Evolutionary conservation across 1,140 invertebrate genomes (phyloP).

Genomic region (Drosophila rufa): DNA sequence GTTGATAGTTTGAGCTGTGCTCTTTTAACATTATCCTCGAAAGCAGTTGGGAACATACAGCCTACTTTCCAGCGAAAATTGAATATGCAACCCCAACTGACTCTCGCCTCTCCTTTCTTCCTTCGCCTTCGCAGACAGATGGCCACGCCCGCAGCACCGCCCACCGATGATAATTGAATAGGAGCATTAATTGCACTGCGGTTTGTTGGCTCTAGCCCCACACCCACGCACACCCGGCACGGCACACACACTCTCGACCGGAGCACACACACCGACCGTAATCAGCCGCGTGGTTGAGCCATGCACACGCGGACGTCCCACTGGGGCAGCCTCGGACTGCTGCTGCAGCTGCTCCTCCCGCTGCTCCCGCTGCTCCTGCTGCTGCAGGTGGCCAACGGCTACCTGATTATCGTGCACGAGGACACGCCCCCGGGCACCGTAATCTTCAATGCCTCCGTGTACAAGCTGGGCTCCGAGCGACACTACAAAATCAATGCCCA

Average conservation of each 20-base stretch:
- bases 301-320: slow-evolving; percentile 47
- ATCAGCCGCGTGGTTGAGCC: slow-evolving; percentile 23
- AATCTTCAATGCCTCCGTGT: slow-evolving; percentile 93
- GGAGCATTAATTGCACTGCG: slow-evolving; percentile 65
- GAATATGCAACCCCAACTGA: slow-evolving; percentile 20
- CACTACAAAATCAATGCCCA: slow-evolving; percentile 91
- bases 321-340: slow-evolving; percentile 28
- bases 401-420: slow-evolving; percentile 90
- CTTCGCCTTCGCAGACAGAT: slow-evolving; percentile 37
- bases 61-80: slow-evolving; percentile 40
- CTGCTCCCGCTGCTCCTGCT: slow-evolving; percentile 35
- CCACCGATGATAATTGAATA: slow-evolving; percentile 76
- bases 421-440: slow-evolving; percentile 88
- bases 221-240: slow-evolving; percentile 7
- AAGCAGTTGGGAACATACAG: slow-evolving; percentile 19
- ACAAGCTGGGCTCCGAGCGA: slow-evolving; percentile 90
- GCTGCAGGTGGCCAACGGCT: slow-evolving; percentile 73
- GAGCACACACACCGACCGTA: slow-evolving; percentile 15
- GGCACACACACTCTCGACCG: background rate
- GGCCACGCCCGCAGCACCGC: slow-evolving; percentile 50
- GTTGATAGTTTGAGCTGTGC: background rate
- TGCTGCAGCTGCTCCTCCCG: slow-evolving; percentile 44
- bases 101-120: background rate
- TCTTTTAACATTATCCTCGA: too few species aligned
- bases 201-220: slow-evolving; percentile 59